These are phyloP conservation scores for Telmatochromis sp. DNA, from an alignment of 2,113 vertebrate genomes.

Conservation along the genomic window DNA sequence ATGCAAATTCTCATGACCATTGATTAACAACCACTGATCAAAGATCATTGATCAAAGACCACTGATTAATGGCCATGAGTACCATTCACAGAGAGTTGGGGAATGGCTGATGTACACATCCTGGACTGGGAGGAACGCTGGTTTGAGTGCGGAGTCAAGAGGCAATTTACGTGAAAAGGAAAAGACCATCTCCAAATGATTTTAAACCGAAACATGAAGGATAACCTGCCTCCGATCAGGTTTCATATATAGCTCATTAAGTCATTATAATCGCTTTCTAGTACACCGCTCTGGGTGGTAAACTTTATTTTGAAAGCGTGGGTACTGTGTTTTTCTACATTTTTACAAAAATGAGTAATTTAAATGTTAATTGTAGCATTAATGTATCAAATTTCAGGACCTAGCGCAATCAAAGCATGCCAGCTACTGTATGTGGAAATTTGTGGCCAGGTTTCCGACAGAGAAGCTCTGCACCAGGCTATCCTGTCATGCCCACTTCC, in stretches of 20 bases:
- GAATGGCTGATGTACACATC: neutral
- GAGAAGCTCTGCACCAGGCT: neutral
- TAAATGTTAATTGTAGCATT: neutral
- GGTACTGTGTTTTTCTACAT: neutral
- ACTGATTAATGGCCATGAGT: neutral
- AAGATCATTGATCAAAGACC: neutral
- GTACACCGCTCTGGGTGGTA: neutral
- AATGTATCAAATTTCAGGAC: neutral
- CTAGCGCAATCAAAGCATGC: neutral
- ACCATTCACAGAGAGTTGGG: neutral
- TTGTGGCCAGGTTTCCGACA: neutral
- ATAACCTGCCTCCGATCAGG: neutral
- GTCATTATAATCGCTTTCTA: neutral
- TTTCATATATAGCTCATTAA: neutral
- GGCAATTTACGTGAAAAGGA: neutral
- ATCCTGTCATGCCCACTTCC: slow-evolving; percentile 43
- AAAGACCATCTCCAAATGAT: neutral
- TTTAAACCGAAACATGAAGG: neutral
- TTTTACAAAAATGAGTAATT: neutral
- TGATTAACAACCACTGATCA: neutral
- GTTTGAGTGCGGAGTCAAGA: neutral
- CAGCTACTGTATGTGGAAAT: neutral
- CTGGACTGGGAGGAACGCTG: neutral
- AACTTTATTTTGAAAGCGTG: neutral
- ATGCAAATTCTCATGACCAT: neutral